Base-by-base conservation (phyloP, 1,140 invertebrate genomes). In the Lepidurus arcticus region DNA sequence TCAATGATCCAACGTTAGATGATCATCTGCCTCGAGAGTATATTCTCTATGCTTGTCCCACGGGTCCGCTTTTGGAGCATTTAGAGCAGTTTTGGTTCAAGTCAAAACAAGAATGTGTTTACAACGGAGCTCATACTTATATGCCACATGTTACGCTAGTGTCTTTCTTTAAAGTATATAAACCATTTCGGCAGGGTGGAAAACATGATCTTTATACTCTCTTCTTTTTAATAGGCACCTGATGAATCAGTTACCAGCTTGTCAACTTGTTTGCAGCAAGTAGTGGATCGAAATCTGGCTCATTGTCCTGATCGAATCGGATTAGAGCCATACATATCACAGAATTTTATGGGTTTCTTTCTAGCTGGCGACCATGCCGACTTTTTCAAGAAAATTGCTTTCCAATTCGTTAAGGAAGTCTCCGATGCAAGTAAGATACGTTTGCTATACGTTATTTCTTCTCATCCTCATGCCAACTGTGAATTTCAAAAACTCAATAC, bases 61-160 rank as follows among this genome's bases (percentile, higher is more conserved):
- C 90, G 3, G 94, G 94, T 7, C 85, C 86, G 0, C 87, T 94
- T 75, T 86, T 90, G 24, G 87, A 90, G 73, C 90, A 92, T 81
- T 84, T 96, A 11, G 88, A 90, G 73, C 86, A 89, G 76, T 95
- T 94, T 84, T 95, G 92, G 92, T 86, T 90, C 1, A 91, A 92
- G 81, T 93, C 92, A n/a, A 89, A 90, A 81, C 85, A 87, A 76
- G 84, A 90, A 6, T 90, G 90, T 84, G 91, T 91, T 44, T 94
- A 93, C 91, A 96, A 96, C 86, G 93, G 93, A 34, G 93, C 93
- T 9, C 94, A 95, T 82, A 93, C 94, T 84, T 94, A 90, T 84
- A 90, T 93, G 53, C 94, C 94, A 2, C 94, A 97, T 83, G 92
- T 97, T 80, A 96, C 94, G 11, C 86, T 97, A 45, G 92, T 94